Base-by-base conservation (phyloP, 2,888 invertebrate species). In the Cephus rjabovi region DNA sequence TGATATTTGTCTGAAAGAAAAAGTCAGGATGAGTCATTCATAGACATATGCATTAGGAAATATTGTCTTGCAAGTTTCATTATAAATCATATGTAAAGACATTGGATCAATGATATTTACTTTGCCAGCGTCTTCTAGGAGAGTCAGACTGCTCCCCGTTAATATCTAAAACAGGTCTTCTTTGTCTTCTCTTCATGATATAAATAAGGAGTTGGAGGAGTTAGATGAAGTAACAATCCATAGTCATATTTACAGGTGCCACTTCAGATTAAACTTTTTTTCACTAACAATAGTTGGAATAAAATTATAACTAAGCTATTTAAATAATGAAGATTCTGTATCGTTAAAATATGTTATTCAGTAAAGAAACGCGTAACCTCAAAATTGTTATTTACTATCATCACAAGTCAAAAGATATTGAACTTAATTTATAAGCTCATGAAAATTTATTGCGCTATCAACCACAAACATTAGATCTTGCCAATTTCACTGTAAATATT, bases 111-210 rank as follows among this genome's bases (percentile, higher is more conserved):
- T 70, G 74, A 80, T 82, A 75, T 79, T 87, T 87, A 87, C 88
- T 87, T 75, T 89, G 90, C 84, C 87, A 84, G 40, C 87, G 84
- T 80, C 87, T 85, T 34, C 86, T 84, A 0, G 87, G 85, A 37
- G 87, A 87, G 74, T 86, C 87, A 12, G 88, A 79, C 56, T 89
- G 87, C 73, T 88, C 86, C 11, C 89, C 87, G 78, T 89, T 89
- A 34, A 90, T 83, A 75, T 89, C 89, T 37, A 90, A 84, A 70
- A 90, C 90, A 40, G 87, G 87, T 78, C 87, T 88, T 77, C 90
- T 86, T 75, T 89, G 90, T 73, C 89, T 87, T 79, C 89, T 88
- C 84, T 90, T 90, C 90, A 90, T 89, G 75, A 77, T 82, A 75
- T 56, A 56, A 56, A 56, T 56, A 56, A 56, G 23, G 56, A 9